These are phyloP conservation scores for Petrocephalus schoutedeni DNA, from an alignment of 2,797 vertebrate genomes.

Conservation along the genomic window DNA sequence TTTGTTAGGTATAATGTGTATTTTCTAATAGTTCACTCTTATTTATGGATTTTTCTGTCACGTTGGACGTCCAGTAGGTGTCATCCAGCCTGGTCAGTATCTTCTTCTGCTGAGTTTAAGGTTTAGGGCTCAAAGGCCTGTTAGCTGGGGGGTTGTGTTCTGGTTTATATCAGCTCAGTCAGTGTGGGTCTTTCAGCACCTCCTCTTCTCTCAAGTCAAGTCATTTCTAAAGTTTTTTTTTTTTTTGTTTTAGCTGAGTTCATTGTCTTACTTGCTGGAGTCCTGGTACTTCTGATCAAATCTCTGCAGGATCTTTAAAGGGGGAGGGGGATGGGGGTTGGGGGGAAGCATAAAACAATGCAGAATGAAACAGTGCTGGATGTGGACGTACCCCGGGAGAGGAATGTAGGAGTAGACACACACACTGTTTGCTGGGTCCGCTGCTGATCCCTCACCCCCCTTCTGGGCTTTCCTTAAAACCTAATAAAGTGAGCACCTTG, in stretches of 20 bases:
- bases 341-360: constrained; percentile 53
- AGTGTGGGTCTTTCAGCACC: constrained; percentile 23
- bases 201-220: constrained; percentile 28
- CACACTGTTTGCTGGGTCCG: background rate
- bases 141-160: background rate
- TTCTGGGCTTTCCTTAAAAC: constrained; percentile 13
- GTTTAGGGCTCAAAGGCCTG: background rate
- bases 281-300: constrained; percentile 35
- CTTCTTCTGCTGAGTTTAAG: background rate
- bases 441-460: background rate
- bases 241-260: constrained; percentile 52
- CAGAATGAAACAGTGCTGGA: constrained; percentile 45
- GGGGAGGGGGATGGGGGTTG: constrained; percentile 28
- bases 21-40: background rate
- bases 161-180: background rate
- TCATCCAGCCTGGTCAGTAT: background rate
- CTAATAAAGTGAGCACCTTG: background rate
- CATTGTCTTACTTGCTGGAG: constrained; percentile 52
- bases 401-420: constrained; percentile 40
- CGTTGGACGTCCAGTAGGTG: background rate
- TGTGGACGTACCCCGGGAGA: constrained; percentile 31
- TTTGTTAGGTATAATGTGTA: background rate
- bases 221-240: constrained; percentile 54
- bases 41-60: background rate
- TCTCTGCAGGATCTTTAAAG: constrained; percentile 40